Conservation (phyloP, 2,888 invertebrate species). For the Cordilura impudica region DNA sequence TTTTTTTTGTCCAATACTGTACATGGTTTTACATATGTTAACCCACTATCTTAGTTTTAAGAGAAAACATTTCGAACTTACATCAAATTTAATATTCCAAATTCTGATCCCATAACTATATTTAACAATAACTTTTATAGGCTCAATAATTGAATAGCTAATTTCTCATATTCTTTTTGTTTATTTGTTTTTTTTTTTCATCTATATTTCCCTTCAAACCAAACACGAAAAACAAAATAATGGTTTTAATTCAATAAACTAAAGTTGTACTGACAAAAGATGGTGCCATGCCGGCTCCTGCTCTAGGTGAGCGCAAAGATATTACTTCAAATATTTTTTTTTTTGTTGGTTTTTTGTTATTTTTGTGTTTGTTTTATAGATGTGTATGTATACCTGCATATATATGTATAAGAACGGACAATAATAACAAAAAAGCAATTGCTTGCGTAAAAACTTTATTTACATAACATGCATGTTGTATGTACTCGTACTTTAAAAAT, state of each 20-base stretch:
- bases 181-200: constrained; percentile 20
- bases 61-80: too few species aligned
- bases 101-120: too few species aligned
- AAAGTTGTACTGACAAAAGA: constrained; percentile 78
- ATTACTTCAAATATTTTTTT: background rate
- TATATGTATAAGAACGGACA: too few species aligned
- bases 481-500: background rate
- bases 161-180: constrained; percentile 11
- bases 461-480: background rate
- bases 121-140: too few species aligned
- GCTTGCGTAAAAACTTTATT: background rate
- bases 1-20: too few species aligned
- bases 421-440: background rate
- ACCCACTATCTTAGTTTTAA: too few species aligned
- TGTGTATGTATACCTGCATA: background rate
- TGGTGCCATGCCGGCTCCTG: constrained; percentile 78
- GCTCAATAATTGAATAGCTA: background rate
- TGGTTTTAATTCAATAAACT: constrained; percentile 38
- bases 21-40: too few species aligned
- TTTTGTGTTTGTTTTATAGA: background rate
- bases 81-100: too few species aligned
- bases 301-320: constrained; percentile 77
- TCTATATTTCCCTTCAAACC: background rate
- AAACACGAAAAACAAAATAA: constrained; percentile 15
- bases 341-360: background rate